Evolutionary conservation across 2,888 invertebrate species (phyloP), one percentile per base, ranked within the genome.

Genomic region (Pammene aurita): DNA sequence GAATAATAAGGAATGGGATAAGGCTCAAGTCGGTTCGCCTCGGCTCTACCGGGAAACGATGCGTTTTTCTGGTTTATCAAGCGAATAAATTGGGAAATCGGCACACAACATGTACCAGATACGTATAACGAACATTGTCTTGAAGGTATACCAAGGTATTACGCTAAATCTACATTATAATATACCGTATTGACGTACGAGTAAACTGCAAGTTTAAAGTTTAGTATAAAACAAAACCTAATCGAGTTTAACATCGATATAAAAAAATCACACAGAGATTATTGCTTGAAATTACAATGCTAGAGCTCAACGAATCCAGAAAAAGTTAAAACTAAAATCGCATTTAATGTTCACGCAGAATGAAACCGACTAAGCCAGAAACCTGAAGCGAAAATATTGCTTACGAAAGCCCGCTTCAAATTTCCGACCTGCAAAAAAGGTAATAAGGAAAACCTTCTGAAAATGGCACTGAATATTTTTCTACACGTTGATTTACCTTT

Each of bases 1-100:
- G 80, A 86, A 83, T 85, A 85, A 87, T 85, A 88, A 80, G 86
- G 86, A 84, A 87, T 82, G 71, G 76, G 76, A 81, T 50, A 26
- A 50, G 14, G 48, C 26, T 57, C 38, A 14, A 55, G 60, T 13
- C n/a, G 14, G 14, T 46, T 61, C 16, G n/a, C 2, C n/a, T 26
- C 38, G 38, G 14, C 18, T 41, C 13, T 14, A 0, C 16, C 11
- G 13, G n/a, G 41, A 26, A 10, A 13, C 14, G 9, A 26, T 44
- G 34, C 58, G 46, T 6, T 62, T 61, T 11, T 16, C 7, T 38
- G 7, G 11, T 16, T 48, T 61, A 9, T 61, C 61, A 18, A 18
- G 61, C 16, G 50, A 38, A 50, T 41, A 18, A 61, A 41, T 38
- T 16, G 9, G 6, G 18, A n/a, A 18, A 48, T 48, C 13, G 48